These are phyloP conservation scores for Zootermopsis nevadensis DNA, from an alignment of 2,888 invertebrate genomes.

Conservation along the genomic window DNA sequence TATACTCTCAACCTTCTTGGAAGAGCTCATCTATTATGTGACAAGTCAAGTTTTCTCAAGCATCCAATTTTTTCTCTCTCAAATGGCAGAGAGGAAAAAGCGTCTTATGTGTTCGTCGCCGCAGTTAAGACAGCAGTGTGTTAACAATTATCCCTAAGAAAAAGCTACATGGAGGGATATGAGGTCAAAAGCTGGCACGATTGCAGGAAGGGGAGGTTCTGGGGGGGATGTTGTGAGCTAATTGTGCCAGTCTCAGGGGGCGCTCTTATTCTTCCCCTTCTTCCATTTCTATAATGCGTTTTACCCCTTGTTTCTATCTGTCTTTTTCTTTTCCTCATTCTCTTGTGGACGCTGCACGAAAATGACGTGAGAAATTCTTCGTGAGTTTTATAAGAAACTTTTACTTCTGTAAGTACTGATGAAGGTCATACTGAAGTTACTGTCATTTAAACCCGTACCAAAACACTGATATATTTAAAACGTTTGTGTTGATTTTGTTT, in stretches of 20 bases:
- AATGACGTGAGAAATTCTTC: constrained; percentile 24
- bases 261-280: constrained; percentile 43
- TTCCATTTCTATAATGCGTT: constrained; percentile 21
- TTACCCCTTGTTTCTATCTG: background rate
- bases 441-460: background rate
- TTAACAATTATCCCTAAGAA: constrained; percentile 25
- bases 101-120: background rate
- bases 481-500: too few species aligned
- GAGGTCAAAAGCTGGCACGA: constrained; percentile 17
- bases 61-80: background rate
- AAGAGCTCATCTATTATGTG: background rate
- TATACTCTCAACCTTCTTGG: constrained; percentile 3
- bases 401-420: background rate
- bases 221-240: constrained; percentile 37
- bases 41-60: background rate
- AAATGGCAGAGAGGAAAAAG: background rate
- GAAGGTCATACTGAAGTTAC: background rate
- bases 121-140: background rate
- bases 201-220: constrained; percentile 30
- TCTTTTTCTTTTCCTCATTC: constrained; percentile 7
- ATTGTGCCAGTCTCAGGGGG: constrained; percentile 43
- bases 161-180: background rate
- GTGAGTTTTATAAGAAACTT: constrained; percentile 4
- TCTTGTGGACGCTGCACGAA: constrained; percentile 23
- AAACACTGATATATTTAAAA: background rate